Evolutionary conservation across 2,888 invertebrate species (phyloP), one percentile per base, ranked within the genome.

Genomic region (Euclidia mi): DNA sequence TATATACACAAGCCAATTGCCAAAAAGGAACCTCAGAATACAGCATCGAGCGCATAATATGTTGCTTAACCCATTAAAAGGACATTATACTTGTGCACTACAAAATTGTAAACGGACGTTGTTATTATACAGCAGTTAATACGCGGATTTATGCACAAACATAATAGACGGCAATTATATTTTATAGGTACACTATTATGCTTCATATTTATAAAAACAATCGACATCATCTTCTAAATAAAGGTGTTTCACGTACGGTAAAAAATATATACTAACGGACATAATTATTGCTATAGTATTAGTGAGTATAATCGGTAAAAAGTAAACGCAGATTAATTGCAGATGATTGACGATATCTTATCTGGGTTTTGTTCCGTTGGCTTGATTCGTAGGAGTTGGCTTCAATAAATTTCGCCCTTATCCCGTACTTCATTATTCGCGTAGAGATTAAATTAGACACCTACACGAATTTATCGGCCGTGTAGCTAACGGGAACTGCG

Each of bases 401-500:
- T 11, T 12, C 11, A 9, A 40, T 31, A 40, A 37, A 46, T 25
- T 3, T 9, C 32, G 34, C 11, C 25, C 34, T 28, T 25, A 35
- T 60, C 50, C 45, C 45, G 41, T 52, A 44, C 42, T 40, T 45
- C 51, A 65, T 51, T 50, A 55, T 20, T 59, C 41, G 35, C 20
- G 42, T 14, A 47, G 42, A 51, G 45, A 65, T 65, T 44, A 50
- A 17, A 17, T 14, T 38, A 50, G 44, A 43, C 44, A 68, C 52
- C 59, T 49, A 38, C 41, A 57, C 35, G 35, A 38, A 59, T 4
- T 29, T 58, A 32, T 18, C 46, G 34, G 25, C 18, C 32, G 17
- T 48, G 38, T 59, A 37, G 31, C 4, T 55, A 69, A 69, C 72
- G 69, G 66, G 66, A 57, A 48, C n/a, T 14, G 14, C 41, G 28